Percentiles rank a stretch among this genome's conserved stretches.
These are phyloP conservation scores for Vultur gryphus DNA, from an alignment of 2,797 vertebrate genomes.

Conservation along the genomic window DNA sequence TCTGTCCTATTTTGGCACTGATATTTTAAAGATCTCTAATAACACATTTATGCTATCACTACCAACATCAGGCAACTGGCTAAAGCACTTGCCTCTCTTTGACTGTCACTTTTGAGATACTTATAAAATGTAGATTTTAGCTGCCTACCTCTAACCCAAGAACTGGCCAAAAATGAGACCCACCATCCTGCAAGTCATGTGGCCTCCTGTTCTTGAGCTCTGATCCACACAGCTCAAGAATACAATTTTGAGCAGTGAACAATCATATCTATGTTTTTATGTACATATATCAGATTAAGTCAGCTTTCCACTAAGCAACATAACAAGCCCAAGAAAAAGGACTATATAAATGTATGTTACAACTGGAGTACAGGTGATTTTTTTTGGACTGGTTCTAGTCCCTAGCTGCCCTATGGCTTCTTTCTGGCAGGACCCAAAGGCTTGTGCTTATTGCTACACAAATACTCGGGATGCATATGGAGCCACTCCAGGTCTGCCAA, in stretches of 20 bases:
- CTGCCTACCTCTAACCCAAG: neutral
- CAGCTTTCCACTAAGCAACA: neutral
- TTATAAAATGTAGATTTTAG: neutral
- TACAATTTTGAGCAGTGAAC: neutral
- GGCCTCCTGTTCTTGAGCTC: neutral
- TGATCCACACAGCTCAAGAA: neutral
- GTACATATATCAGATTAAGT: neutral
- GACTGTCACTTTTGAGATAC: neutral
- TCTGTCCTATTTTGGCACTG: neutral
- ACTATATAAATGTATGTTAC: neutral
- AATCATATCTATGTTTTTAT: neutral
- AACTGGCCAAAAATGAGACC: neutral
- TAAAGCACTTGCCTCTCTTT: neutral
- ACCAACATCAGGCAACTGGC: neutral
- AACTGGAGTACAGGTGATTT: neutral
- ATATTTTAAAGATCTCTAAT: neutral
- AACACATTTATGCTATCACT: neutral
- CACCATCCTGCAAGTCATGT: neutral
- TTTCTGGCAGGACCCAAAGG: neutral
- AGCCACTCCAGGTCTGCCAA: neutral
- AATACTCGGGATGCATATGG: neutral
- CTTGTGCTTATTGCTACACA: neutral
- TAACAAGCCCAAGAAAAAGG: neutral
- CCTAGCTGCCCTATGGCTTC: neutral
- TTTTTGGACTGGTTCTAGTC: neutral